Percentiles rank a stretch among this genome's conserved stretches.
phyloP scores from a whole-genome alignment of 1,140 invertebrate species.

The Drosophila asahinai region DNA sequence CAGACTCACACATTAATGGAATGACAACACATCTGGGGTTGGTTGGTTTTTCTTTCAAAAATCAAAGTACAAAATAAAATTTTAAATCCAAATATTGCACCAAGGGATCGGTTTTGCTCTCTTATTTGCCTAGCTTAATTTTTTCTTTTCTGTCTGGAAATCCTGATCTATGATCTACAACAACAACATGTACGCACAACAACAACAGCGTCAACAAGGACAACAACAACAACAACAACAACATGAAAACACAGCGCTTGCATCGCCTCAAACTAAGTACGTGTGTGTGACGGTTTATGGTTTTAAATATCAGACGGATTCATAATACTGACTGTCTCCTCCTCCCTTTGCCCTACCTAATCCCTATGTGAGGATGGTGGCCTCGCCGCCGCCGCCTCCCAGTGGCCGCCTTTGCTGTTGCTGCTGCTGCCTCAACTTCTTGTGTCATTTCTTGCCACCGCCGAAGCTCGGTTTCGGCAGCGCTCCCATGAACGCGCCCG shows the following conservation, averaged over 20 bases:
- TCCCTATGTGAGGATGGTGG: slow-evolving; percentile 64
- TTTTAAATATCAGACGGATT: slow-evolving; percentile 77
- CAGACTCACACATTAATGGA: too few relatives aligned
- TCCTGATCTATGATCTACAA: slow-evolving; percentile 29
- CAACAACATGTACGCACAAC: slow-evolving; percentile 48
- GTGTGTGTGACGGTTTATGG: slow-evolving; percentile 48
- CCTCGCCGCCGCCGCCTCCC: slow-evolving; percentile 28
- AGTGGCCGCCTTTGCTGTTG: slow-evolving; percentile 30
- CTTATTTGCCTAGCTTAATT: background rate
- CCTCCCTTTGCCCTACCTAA: background rate
- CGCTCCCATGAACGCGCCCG: slow-evolving; percentile 74
- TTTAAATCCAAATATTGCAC: slow-evolving; percentile 58
- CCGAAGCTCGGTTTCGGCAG: slow-evolving; percentile 77
- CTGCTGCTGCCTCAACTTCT: slow-evolving; percentile 46
- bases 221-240: slow-evolving; percentile 48
- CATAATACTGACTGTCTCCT: slow-evolving; percentile 73
- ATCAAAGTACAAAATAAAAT: slow-evolving; percentile 7
- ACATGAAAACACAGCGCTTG: slow-evolving; percentile 49
- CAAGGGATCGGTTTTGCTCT: background rate
- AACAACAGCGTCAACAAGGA: slow-evolving; percentile 41
- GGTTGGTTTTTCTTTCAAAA: background rate
- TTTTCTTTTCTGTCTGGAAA: background rate
- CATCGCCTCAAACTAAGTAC: slow-evolving; percentile 25
- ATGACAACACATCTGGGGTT: too few relatives aligned
- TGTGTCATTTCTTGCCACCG: slow-evolving; percentile 77